Conservation (phyloP, 2,113 vertebrate species). For the Pangasianodon hypophthalmus region DNA sequence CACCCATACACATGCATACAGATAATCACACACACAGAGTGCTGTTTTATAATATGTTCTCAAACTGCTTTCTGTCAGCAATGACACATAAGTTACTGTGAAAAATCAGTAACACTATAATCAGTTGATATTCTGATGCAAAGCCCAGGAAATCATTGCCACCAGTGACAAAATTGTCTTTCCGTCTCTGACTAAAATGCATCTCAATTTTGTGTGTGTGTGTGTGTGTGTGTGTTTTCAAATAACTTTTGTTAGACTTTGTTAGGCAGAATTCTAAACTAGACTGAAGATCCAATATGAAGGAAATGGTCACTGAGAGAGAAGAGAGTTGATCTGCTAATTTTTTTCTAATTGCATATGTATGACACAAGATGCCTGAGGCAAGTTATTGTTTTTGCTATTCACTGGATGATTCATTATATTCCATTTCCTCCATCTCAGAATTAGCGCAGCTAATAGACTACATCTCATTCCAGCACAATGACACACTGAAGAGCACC, state of each 20-base stretch:
- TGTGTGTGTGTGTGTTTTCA: not conserved
- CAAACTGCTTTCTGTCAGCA: slow-evolving; percentile 16
- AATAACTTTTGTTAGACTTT: slow-evolving; percentile 40
- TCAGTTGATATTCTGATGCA: slow-evolving; percentile 20
- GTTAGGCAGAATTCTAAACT: slow-evolving; percentile 33
- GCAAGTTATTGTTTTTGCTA: slow-evolving; percentile 48
- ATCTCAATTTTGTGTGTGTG: not conserved
- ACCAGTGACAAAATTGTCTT: not conserved
- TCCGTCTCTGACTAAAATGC: not conserved
- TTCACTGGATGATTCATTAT: slow-evolving; percentile 50
- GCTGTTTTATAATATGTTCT: not conserved
- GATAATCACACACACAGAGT: slow-evolving; percentile 2
- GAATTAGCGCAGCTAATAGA: slow-evolving; percentile 43
- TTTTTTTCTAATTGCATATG: slow-evolving; percentile 61
- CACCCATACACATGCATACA: slow-evolving; percentile 2
- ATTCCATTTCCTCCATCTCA: slow-evolving; percentile 34
- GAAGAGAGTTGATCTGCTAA: slow-evolving; percentile 56
- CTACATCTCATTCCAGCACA: slow-evolving; percentile 29
- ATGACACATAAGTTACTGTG: slow-evolving; percentile 1
- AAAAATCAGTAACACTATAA: slow-evolving; percentile 25
- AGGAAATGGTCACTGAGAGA: slow-evolving; percentile 49
- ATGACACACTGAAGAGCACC: slow-evolving; percentile 36
- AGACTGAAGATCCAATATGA: slow-evolving; percentile 39
- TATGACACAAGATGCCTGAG: slow-evolving; percentile 51
- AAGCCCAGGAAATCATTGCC: slow-evolving; percentile 3